Evolutionary conservation across 1,140 invertebrate genomes (phyloP).

Genomic region (Oncopodura yosiiana): DNA sequence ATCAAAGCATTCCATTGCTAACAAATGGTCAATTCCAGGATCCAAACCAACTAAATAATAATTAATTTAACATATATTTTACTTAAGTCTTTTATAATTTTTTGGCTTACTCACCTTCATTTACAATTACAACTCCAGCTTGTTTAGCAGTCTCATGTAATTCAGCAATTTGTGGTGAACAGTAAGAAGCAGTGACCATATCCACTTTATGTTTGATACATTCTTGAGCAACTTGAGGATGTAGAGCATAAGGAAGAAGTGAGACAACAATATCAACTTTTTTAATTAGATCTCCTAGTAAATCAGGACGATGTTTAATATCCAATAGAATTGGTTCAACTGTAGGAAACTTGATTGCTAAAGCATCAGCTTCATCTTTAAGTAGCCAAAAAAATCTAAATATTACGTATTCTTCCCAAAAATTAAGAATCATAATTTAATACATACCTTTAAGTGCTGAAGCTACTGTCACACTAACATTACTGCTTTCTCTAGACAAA

Average conservation of each 20-base stretch:
- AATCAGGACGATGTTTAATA: slow-evolving; percentile 59
- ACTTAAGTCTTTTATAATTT: no score
- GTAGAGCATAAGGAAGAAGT: slow-evolving; percentile 82
- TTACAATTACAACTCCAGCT: slow-evolving; percentile 82
- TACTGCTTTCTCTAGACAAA: slow-evolving; percentile 64
- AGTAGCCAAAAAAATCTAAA: slow-evolving; percentile 49
- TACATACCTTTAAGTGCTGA: slow-evolving; percentile 20
- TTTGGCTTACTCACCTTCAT: no score
- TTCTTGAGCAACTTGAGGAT: slow-evolving; percentile 64
- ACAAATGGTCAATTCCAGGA: slow-evolving; percentile 93
- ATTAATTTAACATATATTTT: no score
- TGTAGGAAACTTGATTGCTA: slow-evolving; percentile 65
- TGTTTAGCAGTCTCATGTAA: slow-evolving; percentile 69
- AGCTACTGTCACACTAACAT: slow-evolving; percentile 72
- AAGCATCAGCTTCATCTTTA: slow-evolving; percentile 73
- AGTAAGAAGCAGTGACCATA: slow-evolving; percentile 94
- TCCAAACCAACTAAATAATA: slow-evolving; percentile 95
- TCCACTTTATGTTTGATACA: slow-evolving; percentile 79
- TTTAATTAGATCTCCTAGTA: slow-evolving; percentile 59
- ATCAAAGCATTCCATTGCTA: slow-evolving; percentile 95
- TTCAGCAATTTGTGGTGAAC: slow-evolving; percentile 67
- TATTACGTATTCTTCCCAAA: background rate
- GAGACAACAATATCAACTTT: slow-evolving; percentile 76
- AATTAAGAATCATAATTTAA: background rate
- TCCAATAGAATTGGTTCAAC: slow-evolving; percentile 73